phyloP scores from a whole-genome alignment of 1,140 invertebrate genomes.

The Panagrolaimus sp. region DNA sequence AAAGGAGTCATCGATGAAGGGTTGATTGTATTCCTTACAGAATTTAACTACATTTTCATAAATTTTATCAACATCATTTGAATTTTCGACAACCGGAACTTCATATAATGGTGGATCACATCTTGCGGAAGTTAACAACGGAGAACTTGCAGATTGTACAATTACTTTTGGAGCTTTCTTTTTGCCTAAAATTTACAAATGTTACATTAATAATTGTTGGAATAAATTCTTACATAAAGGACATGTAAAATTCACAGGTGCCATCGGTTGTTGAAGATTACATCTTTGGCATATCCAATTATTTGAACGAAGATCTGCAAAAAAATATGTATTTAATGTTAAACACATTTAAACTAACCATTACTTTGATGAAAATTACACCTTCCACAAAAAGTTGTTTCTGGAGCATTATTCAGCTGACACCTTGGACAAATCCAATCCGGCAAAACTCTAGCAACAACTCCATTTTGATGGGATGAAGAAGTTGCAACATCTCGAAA shows the following conservation, averaged over 20 bases:
- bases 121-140: not conserved
- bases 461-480: not conserved
- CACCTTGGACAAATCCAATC: conserved; percentile 1
- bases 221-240: conserved; percentile 28
- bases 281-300: conserved; percentile 29
- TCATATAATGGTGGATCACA: not conserved
- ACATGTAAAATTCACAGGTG: conserved; percentile 32
- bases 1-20: conserved; percentile 43
- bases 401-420: not conserved
- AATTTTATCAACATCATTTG: not conserved
- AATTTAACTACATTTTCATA: conserved; percentile 22
- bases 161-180: not conserved
- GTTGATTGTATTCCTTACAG: conserved; percentile 33
- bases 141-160: not conserved
- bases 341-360: conserved; percentile 3
- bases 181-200: not conserved
- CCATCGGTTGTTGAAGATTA: conserved; percentile 29
- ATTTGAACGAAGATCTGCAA: not conserved
- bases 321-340: not conserved
- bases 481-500: not conserved
- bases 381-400: not conserved
- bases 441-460: not conserved
- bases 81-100: not conserved
- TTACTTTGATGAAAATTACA: not conserved
- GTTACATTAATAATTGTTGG: not conserved